These are phyloP conservation scores for Leptinotarsa haldemani DNA, from an alignment of 2,888 invertebrate species.

Conservation along the genomic window DNA sequence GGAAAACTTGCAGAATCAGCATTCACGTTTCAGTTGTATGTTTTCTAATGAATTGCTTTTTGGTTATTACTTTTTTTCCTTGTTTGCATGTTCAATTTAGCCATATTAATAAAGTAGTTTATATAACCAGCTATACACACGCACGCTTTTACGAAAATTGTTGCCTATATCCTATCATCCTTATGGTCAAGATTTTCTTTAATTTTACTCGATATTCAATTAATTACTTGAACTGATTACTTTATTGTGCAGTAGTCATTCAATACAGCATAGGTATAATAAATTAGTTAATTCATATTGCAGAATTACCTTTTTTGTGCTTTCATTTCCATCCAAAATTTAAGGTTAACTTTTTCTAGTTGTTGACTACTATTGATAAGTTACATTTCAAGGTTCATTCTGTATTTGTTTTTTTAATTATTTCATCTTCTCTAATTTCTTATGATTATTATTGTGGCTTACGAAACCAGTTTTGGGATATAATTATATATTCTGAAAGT, in stretches of 20 bases:
- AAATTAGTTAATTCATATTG: background rate
- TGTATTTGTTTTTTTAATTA: conserved; percentile 53
- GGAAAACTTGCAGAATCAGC: background rate
- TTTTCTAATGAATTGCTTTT: background rate
- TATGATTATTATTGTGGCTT: conserved; percentile 42
- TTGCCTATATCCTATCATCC: conserved; percentile 22
- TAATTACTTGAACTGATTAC: conserved; percentile 26
- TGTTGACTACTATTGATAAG: background rate
- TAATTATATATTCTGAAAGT: conserved; percentile 30
- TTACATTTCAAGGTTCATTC: conserved; percentile 48
- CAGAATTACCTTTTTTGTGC: conserved; percentile 18
- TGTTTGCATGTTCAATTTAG: conserved; percentile 25
- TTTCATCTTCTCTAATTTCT: conserved; percentile 42
- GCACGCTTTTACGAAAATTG: conserved; percentile 24
- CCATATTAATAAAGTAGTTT: conserved; percentile 23
- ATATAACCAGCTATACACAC: conserved; percentile 40
- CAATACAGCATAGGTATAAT: background rate
- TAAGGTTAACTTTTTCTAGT: conserved; percentile 31
- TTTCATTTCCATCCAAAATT: conserved; percentile 31
- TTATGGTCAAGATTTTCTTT: background rate
- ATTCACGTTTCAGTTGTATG: background rate
- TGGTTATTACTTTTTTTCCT: background rate
- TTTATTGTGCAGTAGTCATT: conserved; percentile 26
- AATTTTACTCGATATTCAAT: conserved; percentile 18
- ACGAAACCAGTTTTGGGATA: conserved; percentile 52